Evolutionary conservation across 2,888 invertebrate genomes (phyloP).

Genomic region (Halocaridina rubra): DNA sequence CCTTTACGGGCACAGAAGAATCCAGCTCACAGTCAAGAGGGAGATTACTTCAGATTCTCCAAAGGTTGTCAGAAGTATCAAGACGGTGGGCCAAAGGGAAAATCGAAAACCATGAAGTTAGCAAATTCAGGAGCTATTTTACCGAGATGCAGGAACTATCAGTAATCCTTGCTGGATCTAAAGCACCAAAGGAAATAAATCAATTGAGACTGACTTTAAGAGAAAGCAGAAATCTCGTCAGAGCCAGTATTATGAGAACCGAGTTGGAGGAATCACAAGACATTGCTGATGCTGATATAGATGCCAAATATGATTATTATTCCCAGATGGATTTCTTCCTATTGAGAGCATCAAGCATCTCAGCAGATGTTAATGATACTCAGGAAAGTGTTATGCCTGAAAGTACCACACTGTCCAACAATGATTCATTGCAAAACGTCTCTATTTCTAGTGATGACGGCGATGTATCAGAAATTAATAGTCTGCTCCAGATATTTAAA

Average conservation of each 20-base stretch:
- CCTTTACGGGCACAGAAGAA: neutral
- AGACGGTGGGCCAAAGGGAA: neutral
- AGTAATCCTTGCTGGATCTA: neutral
- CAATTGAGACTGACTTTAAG: neutral
- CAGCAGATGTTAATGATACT: too few species aligned
- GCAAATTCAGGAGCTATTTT: neutral
- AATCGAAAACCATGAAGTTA: neutral
- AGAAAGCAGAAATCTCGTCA: neutral
- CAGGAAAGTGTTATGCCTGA: too few species aligned
- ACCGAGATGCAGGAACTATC: neutral
- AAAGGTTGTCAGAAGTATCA: neutral
- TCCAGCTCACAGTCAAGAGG: neutral
- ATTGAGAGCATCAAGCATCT: too few species aligned
- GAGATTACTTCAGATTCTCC: neutral
- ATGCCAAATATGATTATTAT: neutral
- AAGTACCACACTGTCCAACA: too few species aligned
- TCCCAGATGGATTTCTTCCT: neutral
- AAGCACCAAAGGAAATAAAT: neutral
- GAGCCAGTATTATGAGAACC: neutral
- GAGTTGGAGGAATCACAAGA: neutral
- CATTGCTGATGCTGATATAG: neutral
- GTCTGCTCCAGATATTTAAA: too few species aligned
- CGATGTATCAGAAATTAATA: too few species aligned
- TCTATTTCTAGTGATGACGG: too few species aligned
- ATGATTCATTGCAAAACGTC: too few species aligned